Base-by-base conservation (phyloP, 2,113 vertebrate genomes). In the Collichthys lucidus region DNA sequence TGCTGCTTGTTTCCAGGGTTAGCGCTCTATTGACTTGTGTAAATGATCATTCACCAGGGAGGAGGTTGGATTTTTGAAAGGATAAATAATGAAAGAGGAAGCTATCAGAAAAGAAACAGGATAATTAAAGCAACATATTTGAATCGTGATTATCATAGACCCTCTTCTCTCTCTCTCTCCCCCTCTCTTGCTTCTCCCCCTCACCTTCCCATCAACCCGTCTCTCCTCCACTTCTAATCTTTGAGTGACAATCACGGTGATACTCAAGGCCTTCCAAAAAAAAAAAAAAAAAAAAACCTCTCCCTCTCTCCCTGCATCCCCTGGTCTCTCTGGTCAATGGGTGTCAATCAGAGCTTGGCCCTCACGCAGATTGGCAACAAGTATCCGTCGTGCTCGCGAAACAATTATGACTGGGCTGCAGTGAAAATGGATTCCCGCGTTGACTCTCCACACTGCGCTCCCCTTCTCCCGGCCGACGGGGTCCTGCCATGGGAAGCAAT, bases 401-500 rank as follows among this genome's bases (percentile, higher is more conserved):
- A 96, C 96, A 97, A 97, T 97, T 96, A 97, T 96, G 95, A 96
- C 95, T 94, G 94, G 92, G 95, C 93, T 95, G 94, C 91, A 92
- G 94, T 86, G 95, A 94, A 96, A 96, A 97, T 96, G 96, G 96
- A 97, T 97, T 96, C 96, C 96, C 93, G 92, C 93, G 95, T 95
- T 92, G 96, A 95, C 83, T 91, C 87, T 80, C 88, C 88, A 84
- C 88, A 78, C 90, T 83, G 94, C 88, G 94, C 94, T 94, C 93
- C 94, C 94, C 96, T 93, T 94, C 96, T 95, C 94, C 94, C 90
- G 93, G 95, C 96, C 96, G 94, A 95, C 94, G 93, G 96, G 96
- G 96, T 96, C 96, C 96, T 97, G 96, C 96, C 97, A 97, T 97
- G 97, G 97, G 97, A 98, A 97, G 97, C 96, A 98, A 98, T 98